Evolutionary conservation across 2,888 invertebrate species (phyloP), one percentile per base, ranked within the genome.

Genomic region (Matsumyia berberina): DNA sequence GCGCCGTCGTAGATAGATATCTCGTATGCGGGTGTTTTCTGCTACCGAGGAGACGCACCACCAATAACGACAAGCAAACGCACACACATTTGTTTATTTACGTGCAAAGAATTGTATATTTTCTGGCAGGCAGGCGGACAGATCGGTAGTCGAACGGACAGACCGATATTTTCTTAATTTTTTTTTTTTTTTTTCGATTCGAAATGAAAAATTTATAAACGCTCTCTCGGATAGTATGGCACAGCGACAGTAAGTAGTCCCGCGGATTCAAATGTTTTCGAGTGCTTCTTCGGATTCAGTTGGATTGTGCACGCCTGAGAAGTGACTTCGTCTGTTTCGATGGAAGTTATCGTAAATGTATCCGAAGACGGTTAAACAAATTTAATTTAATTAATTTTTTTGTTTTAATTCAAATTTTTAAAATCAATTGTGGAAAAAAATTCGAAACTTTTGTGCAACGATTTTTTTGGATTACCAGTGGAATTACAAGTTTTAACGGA

Each of bases 21-120:
- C 85, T 85, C 85, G 46, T 85, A 80, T 85, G 80, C 85, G 85
- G 85, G 85, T 85, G 85, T 85, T 57, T 79, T 69, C 46, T 46
- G 44, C 17, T 64, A 72, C 51, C 73, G 79, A 57, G 29, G 37
- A 70, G 67, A 70, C 67, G 83, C 83, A 85, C 79, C 83, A 53
- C 79, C 69, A 60, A 77, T 44, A 24, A 24, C 77, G 15, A 74
- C 69, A 51, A 73, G 66, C 72, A 62, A 72, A 72, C 80, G 58
- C 79, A 76, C 66, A 66, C 83, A 83, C 78, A 57, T 58, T 74
- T 85, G 74, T 85, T 85, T 85, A 85, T 85, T 85, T 85, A 85
- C 85, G 85, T 76, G 80, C 85, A 70, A 85, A 80, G 85, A 85
- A 85, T 85, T 80, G 85, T 85, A 80, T 76, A 85, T 85, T 85